Percentiles rank a stretch among this genome's conserved stretches.
Evolutionary conservation across 2,888 invertebrate genomes (phyloP).

Genomic region (Hydropsyche betteni): DNA sequence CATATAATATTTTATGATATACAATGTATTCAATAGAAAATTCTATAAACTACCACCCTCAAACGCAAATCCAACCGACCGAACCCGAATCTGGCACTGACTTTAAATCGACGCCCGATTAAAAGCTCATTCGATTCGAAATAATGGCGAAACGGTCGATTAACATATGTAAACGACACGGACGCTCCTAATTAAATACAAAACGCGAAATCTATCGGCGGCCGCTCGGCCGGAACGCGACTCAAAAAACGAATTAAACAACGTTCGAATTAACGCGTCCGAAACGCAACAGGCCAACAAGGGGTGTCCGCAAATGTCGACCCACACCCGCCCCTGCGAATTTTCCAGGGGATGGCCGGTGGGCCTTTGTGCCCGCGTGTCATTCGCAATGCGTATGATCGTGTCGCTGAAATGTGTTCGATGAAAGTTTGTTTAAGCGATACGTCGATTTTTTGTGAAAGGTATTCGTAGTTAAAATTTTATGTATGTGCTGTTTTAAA

Average conservation of each 20-base stretch:
- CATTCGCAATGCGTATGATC: no score
- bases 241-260: constrained; percentile 22
- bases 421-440: no score
- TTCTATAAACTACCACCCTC: background rate
- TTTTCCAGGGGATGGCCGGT: no score
- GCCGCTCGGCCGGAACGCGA: background rate
- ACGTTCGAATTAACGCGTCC: background rate
- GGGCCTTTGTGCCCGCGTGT: no score
- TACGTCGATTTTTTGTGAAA: no score
- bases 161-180: constrained; percentile 43
- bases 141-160: constrained; percentile 46
- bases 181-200: constrained; percentile 45
- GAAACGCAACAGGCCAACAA: constrained; percentile 11
- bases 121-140: constrained; percentile 46
- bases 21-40: no score
- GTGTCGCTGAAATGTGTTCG: no score
- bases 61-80: background rate
- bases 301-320: no score
- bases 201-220: constrained; percentile 21
- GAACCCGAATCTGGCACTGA: background rate
- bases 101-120: constrained; percentile 38
- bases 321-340: no score
- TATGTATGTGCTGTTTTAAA: no score
- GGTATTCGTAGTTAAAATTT: no score
- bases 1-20: no score